Conservation (phyloP, 2,113 vertebrate species). For the Ia io region DNA sequence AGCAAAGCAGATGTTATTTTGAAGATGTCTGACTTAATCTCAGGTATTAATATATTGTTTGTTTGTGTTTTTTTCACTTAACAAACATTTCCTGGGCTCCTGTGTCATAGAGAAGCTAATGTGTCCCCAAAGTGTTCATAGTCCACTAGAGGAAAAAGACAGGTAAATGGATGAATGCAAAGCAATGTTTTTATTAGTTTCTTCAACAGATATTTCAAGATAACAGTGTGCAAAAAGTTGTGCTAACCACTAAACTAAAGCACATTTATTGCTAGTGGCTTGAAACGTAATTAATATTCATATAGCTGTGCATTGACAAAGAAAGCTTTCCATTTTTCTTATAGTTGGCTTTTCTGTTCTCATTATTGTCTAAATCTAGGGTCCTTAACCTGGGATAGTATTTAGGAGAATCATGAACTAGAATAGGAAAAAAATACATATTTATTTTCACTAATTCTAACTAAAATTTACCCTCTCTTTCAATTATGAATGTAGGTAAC, state of each 20-base stretch:
- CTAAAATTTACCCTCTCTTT: constrained; percentile 9
- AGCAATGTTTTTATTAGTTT: neutral
- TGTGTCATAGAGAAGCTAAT: neutral
- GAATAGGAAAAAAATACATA: neutral
- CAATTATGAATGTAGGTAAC: neutral
- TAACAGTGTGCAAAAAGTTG: neutral
- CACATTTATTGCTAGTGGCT: neutral
- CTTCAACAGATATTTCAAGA: neutral
- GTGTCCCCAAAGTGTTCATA: neutral
- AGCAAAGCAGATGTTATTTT: neutral
- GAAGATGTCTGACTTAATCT: neutral
- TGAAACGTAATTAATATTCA: constrained; percentile 3
- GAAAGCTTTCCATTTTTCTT: neutral
- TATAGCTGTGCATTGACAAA: neutral
- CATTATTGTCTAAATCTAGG: neutral
- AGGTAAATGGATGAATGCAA: neutral
- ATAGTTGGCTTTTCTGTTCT: neutral
- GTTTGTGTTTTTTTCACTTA: neutral
- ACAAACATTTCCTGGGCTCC: neutral
- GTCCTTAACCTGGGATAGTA: neutral
- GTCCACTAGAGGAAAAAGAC: neutral
- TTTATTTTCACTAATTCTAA: constrained; percentile 8
- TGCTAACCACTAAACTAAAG: neutral
- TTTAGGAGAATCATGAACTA: neutral
- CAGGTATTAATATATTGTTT: neutral